Evolutionary conservation across 2,888 invertebrate genomes (phyloP).

Genomic region (Leucozona laternaria): DNA sequence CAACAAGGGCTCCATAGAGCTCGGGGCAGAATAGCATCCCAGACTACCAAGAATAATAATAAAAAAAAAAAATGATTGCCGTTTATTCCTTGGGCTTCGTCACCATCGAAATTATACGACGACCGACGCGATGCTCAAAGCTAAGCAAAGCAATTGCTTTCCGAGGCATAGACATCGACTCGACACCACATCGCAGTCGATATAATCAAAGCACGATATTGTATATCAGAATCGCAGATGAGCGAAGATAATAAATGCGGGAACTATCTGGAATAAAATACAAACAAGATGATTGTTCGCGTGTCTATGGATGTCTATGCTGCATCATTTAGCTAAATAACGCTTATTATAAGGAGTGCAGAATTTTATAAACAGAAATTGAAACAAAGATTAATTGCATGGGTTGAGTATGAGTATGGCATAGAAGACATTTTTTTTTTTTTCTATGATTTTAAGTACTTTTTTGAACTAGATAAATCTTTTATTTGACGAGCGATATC

Average conservation of each 20-base stretch:
- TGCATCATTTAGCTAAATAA: constrained; percentile 19
- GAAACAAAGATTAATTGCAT: constrained; percentile 43
- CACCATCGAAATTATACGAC: constrained; percentile 9
- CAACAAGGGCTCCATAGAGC: constrained; percentile 30
- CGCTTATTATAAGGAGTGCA: background rate
- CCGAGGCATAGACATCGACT: constrained; percentile 32
- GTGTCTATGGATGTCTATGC: background rate
- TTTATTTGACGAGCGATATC: background rate
- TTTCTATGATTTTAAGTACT: constrained; percentile 5
- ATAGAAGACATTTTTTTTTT: background rate
- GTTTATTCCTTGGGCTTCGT: constrained; percentile 33
- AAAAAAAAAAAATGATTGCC: constrained; percentile 60
- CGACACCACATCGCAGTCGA: constrained; percentile 34
- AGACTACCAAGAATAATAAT: constrained; percentile 54
- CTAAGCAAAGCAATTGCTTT: constrained; percentile 36
- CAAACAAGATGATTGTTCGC: constrained; percentile 56
- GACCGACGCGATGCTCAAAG: constrained; percentile 15
- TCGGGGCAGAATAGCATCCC: constrained; percentile 18
- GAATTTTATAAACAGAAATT: constrained; percentile 16
- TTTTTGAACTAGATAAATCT: constrained; percentile 14
- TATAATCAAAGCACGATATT: constrained; percentile 62
- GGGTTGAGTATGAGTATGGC: too few species aligned
- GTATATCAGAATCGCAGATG: constrained; percentile 39
- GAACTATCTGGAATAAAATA: constrained; percentile 32
- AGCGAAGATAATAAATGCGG: constrained; percentile 23